Conservation (phyloP, 2,888 invertebrate genomes). For the Sthenelais limicola region DNA sequence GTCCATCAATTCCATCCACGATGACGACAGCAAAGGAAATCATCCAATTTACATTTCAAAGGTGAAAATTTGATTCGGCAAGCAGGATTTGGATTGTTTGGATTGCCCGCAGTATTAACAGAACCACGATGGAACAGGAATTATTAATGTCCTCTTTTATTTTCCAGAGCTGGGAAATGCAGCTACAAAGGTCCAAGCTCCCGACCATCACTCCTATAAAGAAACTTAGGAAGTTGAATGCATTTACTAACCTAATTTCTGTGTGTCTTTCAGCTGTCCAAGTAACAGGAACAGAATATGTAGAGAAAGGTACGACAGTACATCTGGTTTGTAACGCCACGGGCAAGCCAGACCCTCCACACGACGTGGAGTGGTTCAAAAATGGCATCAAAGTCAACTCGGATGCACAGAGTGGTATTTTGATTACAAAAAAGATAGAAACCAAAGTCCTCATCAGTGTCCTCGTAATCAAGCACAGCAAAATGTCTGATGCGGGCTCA, state of each 20-base stretch:
- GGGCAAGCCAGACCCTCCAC: constrained; percentile 64
- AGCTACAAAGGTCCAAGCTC: not conserved
- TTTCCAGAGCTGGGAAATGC: no score
- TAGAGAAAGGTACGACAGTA: constrained; percentile 61
- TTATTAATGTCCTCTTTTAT: no score
- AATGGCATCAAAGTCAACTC: constrained; percentile 62
- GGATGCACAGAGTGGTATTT: constrained; percentile 56
- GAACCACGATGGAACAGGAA: no score
- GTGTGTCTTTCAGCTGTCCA: constrained; percentile 57
- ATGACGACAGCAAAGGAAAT: no score
- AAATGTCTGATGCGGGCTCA: constrained; percentile 60
- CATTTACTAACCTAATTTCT: not conserved
- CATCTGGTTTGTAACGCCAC: constrained; percentile 65
- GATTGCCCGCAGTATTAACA: no score
- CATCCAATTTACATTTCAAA: no score
- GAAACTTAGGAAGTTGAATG: not conserved
- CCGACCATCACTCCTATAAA: not conserved
- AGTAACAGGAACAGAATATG: constrained; percentile 60
- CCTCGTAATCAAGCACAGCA: constrained; percentile 59
- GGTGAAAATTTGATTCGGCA: no score
- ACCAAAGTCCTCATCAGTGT: constrained; percentile 61
- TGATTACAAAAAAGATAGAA: constrained; percentile 64
- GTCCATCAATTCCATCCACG: no score
- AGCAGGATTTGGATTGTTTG: no score
- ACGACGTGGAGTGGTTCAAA: constrained; percentile 67